These are phyloP conservation scores for Chromis chromis DNA, from an alignment of 2,797 vertebrate genomes.

Conservation along the genomic window DNA sequence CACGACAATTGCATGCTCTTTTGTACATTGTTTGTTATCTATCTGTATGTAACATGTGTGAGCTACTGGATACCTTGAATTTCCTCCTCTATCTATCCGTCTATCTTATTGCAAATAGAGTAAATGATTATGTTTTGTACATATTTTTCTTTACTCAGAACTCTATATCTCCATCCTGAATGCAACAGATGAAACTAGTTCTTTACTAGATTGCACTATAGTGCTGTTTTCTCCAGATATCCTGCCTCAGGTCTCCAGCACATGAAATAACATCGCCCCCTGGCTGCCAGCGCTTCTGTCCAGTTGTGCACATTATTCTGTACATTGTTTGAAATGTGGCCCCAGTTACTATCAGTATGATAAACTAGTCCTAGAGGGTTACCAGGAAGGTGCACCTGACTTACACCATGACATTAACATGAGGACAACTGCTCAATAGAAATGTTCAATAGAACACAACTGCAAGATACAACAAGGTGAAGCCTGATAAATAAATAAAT, in stretches of 20 bases:
- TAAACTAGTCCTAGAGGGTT: neutral
- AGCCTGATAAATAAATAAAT: too few relatives aligned
- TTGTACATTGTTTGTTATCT: too few relatives aligned
- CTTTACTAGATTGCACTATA: too few relatives aligned
- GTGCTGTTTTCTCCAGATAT: constrained; percentile 21
- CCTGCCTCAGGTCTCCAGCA: neutral
- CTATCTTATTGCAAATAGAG: too few relatives aligned
- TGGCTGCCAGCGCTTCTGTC: constrained; percentile 3
- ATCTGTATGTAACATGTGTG: too few relatives aligned
- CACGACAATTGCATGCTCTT: too few relatives aligned
- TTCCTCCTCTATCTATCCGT: too few relatives aligned
- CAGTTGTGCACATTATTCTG: neutral
- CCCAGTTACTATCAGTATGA: too few relatives aligned
- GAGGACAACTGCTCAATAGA: neutral
- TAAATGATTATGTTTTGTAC: neutral
- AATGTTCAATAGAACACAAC: neutral
- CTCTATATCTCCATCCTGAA: too few relatives aligned
- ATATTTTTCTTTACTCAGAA: neutral
- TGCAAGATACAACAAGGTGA: neutral
- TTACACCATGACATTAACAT: neutral
- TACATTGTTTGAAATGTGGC: neutral
- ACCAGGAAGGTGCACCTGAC: neutral
- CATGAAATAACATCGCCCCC: neutral
- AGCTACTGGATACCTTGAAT: too few relatives aligned
- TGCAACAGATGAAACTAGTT: too few relatives aligned